phyloP scores from a whole-genome alignment of 2,888 invertebrate genomes.

The Tuberolachnus salignus region DNA sequence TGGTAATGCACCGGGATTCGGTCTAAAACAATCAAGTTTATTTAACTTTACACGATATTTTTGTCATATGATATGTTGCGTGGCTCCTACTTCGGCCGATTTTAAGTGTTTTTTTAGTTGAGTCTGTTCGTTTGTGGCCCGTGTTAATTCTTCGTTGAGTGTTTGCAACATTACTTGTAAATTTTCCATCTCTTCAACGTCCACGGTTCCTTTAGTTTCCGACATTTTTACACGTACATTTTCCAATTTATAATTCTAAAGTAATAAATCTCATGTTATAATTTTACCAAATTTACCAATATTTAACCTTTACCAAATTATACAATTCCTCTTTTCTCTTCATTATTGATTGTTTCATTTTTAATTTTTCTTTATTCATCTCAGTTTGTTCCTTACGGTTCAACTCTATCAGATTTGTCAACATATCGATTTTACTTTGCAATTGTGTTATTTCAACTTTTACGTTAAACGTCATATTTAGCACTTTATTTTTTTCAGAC shows the following conservation, averaged over 20 bases:
- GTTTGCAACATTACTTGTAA: constrained; percentile 54
- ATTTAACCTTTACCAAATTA: constrained; percentile 66
- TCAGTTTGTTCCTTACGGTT: constrained; percentile 36
- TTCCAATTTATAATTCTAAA: constrained; percentile 58
- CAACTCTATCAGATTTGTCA: constrained; percentile 31
- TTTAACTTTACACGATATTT: background rate
- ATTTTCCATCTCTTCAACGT: constrained; percentile 48
- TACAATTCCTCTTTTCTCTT: constrained; percentile 70
- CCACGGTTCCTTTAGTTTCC: constrained; percentile 53
- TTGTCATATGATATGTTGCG: background rate
- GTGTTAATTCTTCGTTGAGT: constrained; percentile 57
- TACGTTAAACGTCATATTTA: constrained; percentile 22
- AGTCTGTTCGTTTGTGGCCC: constrained; percentile 54
- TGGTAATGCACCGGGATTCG: constrained; percentile 17
- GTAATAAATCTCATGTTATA: background rate
- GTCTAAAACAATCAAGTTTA: constrained; percentile 18
- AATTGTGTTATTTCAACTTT: constrained; percentile 61
- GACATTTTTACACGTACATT: constrained; percentile 56
- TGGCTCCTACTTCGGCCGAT: constrained; percentile 56
- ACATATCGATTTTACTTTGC: constrained; percentile 62
- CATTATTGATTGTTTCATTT: constrained; percentile 65
- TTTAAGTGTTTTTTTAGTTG: constrained; percentile 57
- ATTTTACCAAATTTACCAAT: no score
- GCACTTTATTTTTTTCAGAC: constrained; percentile 20
- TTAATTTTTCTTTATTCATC: constrained; percentile 57